Base-by-base conservation (phyloP, 2,797 vertebrate genomes). In the Corythornis leucogaster region DNA sequence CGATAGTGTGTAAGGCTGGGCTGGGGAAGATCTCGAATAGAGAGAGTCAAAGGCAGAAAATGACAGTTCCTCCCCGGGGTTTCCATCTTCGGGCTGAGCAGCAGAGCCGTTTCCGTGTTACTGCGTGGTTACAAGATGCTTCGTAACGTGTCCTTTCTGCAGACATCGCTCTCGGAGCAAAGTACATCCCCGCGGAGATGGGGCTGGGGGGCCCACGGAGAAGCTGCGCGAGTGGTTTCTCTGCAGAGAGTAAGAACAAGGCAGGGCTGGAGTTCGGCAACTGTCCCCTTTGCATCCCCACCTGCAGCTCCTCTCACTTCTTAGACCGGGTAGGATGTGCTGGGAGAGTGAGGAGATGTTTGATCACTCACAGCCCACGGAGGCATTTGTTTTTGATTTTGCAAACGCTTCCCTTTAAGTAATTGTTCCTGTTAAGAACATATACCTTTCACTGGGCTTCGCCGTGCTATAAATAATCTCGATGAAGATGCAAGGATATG, bases 401-500 rank as follows among this genome's bases (percentile, higher is more conserved):
- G 96, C 93, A 94, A 97, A 95, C 90, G 86, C 96, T 98, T 97
- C 95, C 84, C 97, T 93, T 96, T 97, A 97, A 97, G 96, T 97
- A 98, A 98, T 98, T 97, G 96, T 97, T 96, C 97, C 97, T 96
- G 95, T 97, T 98, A 97, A 96, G 94, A 92, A 93, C 94, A 73
- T 95, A 73, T 96, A 97, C 97, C 96, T 96, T 97, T 97, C 97
- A 96, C 95, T 96, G 96, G 97, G 98, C 98, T 98, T 97, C 92
- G 33, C 95, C 95, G 97, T 98, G 85, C 98, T 98, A 98, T 99
- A 99, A 99, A 99, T 99, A 99, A 99, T 98, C 97, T 95, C 98
- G 98, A 99, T 99, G 98, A 99, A 99, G 98, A 99, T 97, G 98
- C 98, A 97, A 96, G 98, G 98, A 98, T 99, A 98, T 98, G 98